Evolutionary conservation across 2,888 invertebrate genomes (phyloP).

Genomic region (Ormyrus pomaceus): DNA sequence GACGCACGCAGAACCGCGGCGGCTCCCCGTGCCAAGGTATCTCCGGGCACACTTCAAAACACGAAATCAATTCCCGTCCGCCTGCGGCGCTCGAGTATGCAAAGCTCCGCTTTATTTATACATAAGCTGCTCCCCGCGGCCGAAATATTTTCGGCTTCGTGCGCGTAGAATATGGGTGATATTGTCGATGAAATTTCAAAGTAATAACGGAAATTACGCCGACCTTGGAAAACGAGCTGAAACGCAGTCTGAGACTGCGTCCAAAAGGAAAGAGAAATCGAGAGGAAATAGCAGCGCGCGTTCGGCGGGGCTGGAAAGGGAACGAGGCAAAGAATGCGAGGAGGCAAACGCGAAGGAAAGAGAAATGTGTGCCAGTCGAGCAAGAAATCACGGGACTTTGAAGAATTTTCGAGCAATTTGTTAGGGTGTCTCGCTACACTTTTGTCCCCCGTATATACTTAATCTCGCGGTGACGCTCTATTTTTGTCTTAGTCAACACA

Average conservation of each 20-base stretch:
- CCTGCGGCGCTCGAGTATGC: neutral
- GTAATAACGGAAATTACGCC: too few species aligned
- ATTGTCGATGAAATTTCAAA: too few species aligned
- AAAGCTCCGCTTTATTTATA: slow-evolving; percentile 36
- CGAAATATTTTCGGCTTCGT: neutral
- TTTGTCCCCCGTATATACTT: neutral
- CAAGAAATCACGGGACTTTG: slow-evolving; percentile 18
- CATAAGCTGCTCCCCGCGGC: slow-evolving; percentile 3
- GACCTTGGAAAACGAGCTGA: too few species aligned
- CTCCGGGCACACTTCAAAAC: slow-evolving; percentile 69
- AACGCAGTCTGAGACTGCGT: too few species aligned
- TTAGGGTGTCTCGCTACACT: slow-evolving; percentile 7
- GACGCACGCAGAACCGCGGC: neutral
- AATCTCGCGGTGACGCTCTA: slow-evolving; percentile 20
- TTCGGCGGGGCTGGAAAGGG: too few species aligned
- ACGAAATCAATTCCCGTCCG: slow-evolving; percentile 71
- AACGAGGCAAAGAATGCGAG: neutral
- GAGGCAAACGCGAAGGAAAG: slow-evolving; percentile 13
- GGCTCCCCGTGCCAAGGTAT: slow-evolving; percentile 62
- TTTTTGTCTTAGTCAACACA: neutral
- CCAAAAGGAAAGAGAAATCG: neutral
- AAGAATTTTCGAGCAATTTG: slow-evolving; percentile 44
- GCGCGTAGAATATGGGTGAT: too few species aligned
- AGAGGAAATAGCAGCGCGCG: neutral
- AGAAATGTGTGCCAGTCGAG: slow-evolving; percentile 34